A percentile compares a stretch with the other conserved stretches of the same genome.
Conservation (phyloP, 2,113 vertebrate species). For the Tautogolabrus adspersus region DNA sequence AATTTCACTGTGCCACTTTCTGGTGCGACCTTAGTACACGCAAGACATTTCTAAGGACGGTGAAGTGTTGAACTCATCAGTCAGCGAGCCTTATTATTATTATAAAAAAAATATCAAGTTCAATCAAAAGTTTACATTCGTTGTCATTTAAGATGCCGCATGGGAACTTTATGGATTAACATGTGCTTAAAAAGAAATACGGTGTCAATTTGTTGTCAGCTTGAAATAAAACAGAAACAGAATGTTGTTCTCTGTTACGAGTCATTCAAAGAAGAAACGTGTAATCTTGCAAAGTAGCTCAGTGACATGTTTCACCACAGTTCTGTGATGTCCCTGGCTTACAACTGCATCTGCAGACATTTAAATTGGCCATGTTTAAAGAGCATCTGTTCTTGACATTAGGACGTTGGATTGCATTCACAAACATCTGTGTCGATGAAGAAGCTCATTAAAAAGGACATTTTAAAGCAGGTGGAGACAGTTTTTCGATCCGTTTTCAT, state of each 20-base stretch:
- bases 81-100: not conserved
- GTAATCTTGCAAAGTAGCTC: not conserved
- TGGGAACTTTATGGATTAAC: not conserved
- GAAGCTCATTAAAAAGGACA: slow-evolving; percentile 35
- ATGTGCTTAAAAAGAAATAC: not conserved
- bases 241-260: not conserved
- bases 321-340: no score
- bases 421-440: slow-evolving; percentile 5
- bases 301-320: not conserved
- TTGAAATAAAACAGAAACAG: no score
- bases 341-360: slow-evolving; percentile 15
- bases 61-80: not conserved
- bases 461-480: no score
- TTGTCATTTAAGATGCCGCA: not conserved
- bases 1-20: not conserved
- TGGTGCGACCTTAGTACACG: not conserved
- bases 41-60: not conserved
- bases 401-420: not conserved
- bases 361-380: slow-evolving; percentile 26
- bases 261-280: not conserved
- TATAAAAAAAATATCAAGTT: not conserved
- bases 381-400: not conserved
- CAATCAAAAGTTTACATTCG: not conserved
- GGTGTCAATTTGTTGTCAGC: not conserved
- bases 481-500: no score